Conservation (phyloP, 2,888 invertebrate species). For the Agrilus mali region DNA sequence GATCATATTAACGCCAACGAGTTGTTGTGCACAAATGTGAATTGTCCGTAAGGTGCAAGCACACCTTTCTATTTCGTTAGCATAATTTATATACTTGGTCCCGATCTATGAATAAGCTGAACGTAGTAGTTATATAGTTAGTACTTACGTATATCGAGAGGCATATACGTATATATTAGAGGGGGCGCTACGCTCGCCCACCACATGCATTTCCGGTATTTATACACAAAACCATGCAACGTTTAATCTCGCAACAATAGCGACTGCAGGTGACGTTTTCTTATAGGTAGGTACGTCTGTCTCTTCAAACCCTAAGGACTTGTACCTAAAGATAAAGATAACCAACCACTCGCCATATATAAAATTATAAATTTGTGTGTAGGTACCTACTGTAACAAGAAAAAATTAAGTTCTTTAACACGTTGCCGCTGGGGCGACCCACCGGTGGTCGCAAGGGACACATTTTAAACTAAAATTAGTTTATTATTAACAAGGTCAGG, state of each 20-base stretch:
- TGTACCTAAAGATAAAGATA: too few species aligned
- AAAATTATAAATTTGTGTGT: too few species aligned
- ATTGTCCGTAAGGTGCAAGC: slow-evolving; percentile 19
- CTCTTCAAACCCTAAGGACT: too few species aligned
- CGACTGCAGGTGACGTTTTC: slow-evolving; percentile 12
- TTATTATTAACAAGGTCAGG: too few species aligned
- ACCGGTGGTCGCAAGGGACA: too few species aligned
- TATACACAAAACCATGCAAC: slow-evolving; percentile 3
- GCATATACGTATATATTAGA: slow-evolving; percentile 11
- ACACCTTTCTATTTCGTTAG: slow-evolving; percentile 20
- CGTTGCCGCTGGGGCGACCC: too few species aligned
- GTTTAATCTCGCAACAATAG: slow-evolving; percentile 4
- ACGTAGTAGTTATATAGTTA: slow-evolving; percentile 10
- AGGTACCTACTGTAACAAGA: too few species aligned
- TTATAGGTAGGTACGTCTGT: background rate
- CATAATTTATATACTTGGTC: slow-evolving; percentile 20
- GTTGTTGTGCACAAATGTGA: slow-evolving; percentile 5
- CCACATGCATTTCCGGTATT: slow-evolving; percentile 17
- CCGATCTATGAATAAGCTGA: slow-evolving; percentile 19
- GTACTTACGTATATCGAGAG: too few species aligned
- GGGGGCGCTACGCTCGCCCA: slow-evolving; percentile 16
- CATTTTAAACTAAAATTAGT: too few species aligned
- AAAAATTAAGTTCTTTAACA: too few species aligned
- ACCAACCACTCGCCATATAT: too few species aligned
- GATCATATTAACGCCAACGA: too few species aligned